These are phyloP conservation scores for Drosophila asahinai DNA, from an alignment of 1,140 invertebrate genomes.

Conservation along the genomic window DNA sequence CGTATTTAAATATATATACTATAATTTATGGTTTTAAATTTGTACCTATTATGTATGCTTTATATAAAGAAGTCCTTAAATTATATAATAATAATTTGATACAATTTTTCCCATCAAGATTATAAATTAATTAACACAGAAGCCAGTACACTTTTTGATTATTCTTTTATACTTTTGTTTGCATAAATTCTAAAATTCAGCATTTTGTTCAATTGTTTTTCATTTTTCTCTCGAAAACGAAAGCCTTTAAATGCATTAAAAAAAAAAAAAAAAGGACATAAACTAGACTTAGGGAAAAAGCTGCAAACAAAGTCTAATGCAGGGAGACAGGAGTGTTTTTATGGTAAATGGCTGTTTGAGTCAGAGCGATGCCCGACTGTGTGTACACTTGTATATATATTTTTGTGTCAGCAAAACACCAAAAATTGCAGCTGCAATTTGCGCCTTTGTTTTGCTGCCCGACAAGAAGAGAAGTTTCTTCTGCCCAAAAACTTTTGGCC, in stretches of 20 bases:
- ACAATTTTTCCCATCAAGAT: not conserved
- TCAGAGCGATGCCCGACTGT: not conserved
- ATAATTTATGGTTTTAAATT: conserved; percentile 5
- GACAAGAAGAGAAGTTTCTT: conserved; percentile 59
- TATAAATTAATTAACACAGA: not conserved
- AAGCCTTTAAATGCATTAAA: not conserved
- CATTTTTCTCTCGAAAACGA: not conserved
- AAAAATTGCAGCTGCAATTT: conserved; percentile 74
- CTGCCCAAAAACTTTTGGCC: conserved; percentile 62
- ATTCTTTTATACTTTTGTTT: not conserved
- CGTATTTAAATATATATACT: conserved; percentile 8
- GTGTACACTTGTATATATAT: conserved; percentile 13
- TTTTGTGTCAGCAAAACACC: conserved; percentile 40
- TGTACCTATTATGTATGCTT: not conserved
- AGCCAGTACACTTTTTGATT: not conserved
- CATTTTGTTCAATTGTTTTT: not conserved
- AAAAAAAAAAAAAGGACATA: not conserved
- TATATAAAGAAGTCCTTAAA: not conserved
- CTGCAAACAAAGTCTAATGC: conserved; percentile 8
- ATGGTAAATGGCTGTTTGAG: conserved; percentile 18
- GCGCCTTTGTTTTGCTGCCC: conserved; percentile 75
- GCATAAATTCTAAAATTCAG: no score
- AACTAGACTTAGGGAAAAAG: conserved; percentile 9
- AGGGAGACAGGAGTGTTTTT: conserved; percentile 6
- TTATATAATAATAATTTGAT: no score